Conservation (phyloP, 2,888 invertebrate species). For the Orthonevra nobilis region DNA sequence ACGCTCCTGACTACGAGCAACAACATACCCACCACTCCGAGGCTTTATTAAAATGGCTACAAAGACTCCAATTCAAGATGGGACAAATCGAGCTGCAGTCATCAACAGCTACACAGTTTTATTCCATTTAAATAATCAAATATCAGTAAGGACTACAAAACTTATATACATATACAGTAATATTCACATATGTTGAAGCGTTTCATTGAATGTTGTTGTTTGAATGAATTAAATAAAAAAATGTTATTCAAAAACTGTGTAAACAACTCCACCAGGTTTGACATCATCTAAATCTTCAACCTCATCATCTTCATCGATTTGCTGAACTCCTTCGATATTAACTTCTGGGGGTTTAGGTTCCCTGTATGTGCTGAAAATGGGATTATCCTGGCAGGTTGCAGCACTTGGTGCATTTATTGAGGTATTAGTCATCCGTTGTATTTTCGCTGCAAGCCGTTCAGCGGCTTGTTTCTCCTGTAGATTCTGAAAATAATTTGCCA, state of each 20-base stretch:
- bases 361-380: constrained; percentile 76
- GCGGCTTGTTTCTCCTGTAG: constrained; percentile 77
- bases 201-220: constrained; percentile 44
- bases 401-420: constrained; percentile 72
- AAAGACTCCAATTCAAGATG: constrained; percentile 97
- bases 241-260: constrained; percentile 48
- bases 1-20: constrained; percentile 82
- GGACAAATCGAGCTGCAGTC: constrained; percentile 97
- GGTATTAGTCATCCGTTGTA: constrained; percentile 57
- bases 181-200: constrained; percentile 40
- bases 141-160: not conserved
- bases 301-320: constrained; percentile 74
- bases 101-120: constrained; percentile 94
- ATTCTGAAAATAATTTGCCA: constrained; percentile 71
- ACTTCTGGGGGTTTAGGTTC: constrained; percentile 63
- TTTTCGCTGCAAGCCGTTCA: constrained; percentile 74
- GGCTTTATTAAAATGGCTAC: constrained; percentile 89
- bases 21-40: constrained; percentile 80
- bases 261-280: constrained; percentile 71
- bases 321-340: constrained; percentile 74
- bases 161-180: constrained; percentile 24
- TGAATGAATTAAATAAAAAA: not conserved
- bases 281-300: constrained; percentile 76
- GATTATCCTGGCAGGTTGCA: constrained; percentile 72
- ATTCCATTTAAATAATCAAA: constrained; percentile 83